phyloP scores from a whole-genome alignment of 2,888 invertebrate species.

The Sinodicranocentrus sp. region DNA sequence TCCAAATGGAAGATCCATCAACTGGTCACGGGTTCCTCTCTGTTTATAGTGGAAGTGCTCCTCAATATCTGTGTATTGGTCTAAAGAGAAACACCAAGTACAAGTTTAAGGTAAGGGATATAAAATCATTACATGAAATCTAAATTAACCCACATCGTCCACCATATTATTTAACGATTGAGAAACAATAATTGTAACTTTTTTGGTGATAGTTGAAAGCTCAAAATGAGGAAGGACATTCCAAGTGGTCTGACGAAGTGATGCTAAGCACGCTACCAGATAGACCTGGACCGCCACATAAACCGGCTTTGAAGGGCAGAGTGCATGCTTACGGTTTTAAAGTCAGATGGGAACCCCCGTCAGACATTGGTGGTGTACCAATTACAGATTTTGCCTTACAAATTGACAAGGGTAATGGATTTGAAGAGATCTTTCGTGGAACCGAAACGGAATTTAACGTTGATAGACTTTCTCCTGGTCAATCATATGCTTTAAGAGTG shows the following conservation, averaged over 20 bases:
- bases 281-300: slow-evolving; percentile 87
- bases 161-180: not conserved
- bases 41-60: slow-evolving; percentile 88
- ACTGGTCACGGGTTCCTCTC: slow-evolving; percentile 88
- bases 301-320: slow-evolving; percentile 89
- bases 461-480: slow-evolving; percentile 90
- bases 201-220: slow-evolving; percentile 83
- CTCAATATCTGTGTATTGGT: slow-evolving; percentile 84
- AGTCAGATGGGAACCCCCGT: slow-evolving; percentile 90
- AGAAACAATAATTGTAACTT: slow-evolving; percentile 17
- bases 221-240: slow-evolving; percentile 90
- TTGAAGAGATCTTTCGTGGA: slow-evolving; percentile 87
- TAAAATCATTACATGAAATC: not conserved
- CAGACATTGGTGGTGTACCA: slow-evolving; percentile 86
- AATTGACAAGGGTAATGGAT: slow-evolving; percentile 84
- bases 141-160: not conserved
- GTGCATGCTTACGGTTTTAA: slow-evolving; percentile 89
- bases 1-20: slow-evolving; percentile 87
- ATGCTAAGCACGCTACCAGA: slow-evolving; percentile 88
- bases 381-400: slow-evolving; percentile 85
- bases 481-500: slow-evolving; percentile 88
- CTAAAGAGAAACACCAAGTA: slow-evolving; percentile 88
- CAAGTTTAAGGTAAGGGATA: slow-evolving; percentile 82
- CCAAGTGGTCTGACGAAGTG: slow-evolving; percentile 90
- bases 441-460: slow-evolving; percentile 88